Conservation (phyloP, 2,113 vertebrate genomes). For the Syngnathus typhle region DNA sequence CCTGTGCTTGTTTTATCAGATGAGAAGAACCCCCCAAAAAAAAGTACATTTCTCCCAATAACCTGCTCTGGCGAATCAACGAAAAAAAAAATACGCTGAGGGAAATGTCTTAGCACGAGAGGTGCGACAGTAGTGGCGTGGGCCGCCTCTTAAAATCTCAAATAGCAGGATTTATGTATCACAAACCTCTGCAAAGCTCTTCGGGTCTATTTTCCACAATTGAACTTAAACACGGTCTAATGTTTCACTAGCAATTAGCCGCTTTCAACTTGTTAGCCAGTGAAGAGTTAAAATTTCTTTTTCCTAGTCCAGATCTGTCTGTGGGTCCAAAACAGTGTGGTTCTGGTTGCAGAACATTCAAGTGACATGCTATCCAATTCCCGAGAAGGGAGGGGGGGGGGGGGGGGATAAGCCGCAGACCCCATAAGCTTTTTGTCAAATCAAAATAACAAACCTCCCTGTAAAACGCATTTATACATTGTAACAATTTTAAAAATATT, state of each 20-base stretch:
- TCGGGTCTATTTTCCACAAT: slow-evolving; percentile 43
- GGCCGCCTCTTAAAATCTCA: slow-evolving; percentile 10
- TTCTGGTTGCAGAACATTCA: slow-evolving; percentile 63
- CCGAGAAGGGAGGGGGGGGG: slow-evolving; percentile 35
- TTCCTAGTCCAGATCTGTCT: slow-evolving; percentile 23
- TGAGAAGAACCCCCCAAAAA: slow-evolving; percentile 58
- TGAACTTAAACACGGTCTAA: slow-evolving; percentile 52
- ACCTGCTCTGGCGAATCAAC: slow-evolving; percentile 41
- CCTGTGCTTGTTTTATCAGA: slow-evolving; percentile 73
- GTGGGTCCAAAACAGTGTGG: slow-evolving; percentile 46
- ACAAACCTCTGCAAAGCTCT: slow-evolving; percentile 51
- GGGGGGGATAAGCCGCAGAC: slow-evolving; percentile 32
- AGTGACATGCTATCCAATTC: slow-evolving; percentile 70
- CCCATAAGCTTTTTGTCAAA: slow-evolving; percentile 44
- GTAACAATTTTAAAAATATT: no score
- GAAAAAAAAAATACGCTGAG: slow-evolving; percentile 39
- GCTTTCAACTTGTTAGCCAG: slow-evolving; percentile 27
- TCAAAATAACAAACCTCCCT: slow-evolving; percentile 26
- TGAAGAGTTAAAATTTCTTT: slow-evolving; percentile 45
- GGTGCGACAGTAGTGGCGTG: neutral
- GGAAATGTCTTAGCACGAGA: slow-evolving; percentile 19
- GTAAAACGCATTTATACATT: neutral
- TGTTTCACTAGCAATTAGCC: slow-evolving; percentile 46
- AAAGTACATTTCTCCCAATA: slow-evolving; percentile 40
- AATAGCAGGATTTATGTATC: slow-evolving; percentile 42